Conservation (phyloP, 1,140 invertebrate species). For the Drosophila serrata region DNA sequence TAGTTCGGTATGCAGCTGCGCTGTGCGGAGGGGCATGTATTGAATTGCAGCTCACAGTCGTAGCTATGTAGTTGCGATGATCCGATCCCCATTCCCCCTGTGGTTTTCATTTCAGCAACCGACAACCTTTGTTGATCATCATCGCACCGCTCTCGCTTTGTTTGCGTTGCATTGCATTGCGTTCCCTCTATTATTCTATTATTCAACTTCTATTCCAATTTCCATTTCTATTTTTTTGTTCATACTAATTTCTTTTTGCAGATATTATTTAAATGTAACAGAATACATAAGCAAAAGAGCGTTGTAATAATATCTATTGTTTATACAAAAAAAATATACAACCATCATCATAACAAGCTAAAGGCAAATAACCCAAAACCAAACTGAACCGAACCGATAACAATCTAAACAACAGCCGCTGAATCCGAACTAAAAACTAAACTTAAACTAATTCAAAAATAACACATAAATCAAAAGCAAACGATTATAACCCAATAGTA, state of each 20-base stretch:
- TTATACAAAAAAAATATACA: constrained; percentile 14
- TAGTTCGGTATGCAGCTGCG: constrained; percentile 11
- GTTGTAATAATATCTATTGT: constrained; percentile 55
- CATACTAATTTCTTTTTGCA: constrained; percentile 82
- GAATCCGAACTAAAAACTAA: constrained; percentile 21
- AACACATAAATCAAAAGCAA: constrained; percentile 16
- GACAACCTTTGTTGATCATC: constrained; percentile 25
- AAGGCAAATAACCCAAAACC: constrained; percentile 25
- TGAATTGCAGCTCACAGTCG: constrained; percentile 40
- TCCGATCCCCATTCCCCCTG: constrained; percentile 1
- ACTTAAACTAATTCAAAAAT: constrained; percentile 1
- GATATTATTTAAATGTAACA: constrained; percentile 84
- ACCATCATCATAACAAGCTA: constrained; percentile 17
- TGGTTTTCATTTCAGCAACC: constrained; percentile 44
- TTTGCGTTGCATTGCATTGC: constrained; percentile 35
- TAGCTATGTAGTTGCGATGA: constrained; percentile 25
- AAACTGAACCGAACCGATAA: constrained; percentile 7
- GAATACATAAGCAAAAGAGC: constrained; percentile 56
- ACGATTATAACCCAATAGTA: constrained; percentile 15
- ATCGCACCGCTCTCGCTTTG: constrained; percentile 30
- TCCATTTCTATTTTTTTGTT: constrained; percentile 65
- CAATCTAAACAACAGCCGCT: constrained; percentile 28
- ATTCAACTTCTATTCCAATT: constrained; percentile 20
- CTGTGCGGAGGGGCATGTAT: constrained; percentile 26
- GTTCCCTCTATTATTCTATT: constrained; percentile 24